A percentile compares a stretch with the other conserved stretches of the same genome.
Conservation (phyloP, 2,888 invertebrate species). For the Eupithecia subfuscata region DNA sequence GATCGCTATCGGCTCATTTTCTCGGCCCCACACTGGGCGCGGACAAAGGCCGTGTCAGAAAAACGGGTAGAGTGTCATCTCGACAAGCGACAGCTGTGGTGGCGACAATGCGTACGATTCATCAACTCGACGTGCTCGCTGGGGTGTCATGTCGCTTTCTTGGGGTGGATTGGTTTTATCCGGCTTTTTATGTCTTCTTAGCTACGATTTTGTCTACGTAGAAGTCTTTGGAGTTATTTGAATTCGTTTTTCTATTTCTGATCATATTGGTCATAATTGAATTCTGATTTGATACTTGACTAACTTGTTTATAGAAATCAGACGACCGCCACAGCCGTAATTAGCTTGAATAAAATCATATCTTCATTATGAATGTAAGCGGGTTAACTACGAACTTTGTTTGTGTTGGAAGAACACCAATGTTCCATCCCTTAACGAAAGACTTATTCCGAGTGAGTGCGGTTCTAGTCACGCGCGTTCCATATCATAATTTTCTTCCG, state of each 20-base stretch:
- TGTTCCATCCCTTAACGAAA: no score
- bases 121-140: conserved; percentile 71
- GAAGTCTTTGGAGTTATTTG: neutral
- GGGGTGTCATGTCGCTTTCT: conserved; percentile 57
- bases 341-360: neutral
- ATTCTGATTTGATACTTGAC: neutral
- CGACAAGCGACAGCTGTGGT: conserved; percentile 81
- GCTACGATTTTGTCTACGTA: neutral
- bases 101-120: conserved; percentile 76
- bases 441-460: no score
- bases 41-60: conserved; percentile 76
- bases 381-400: no score
- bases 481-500: no score
- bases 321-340: neutral
- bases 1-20: conserved; percentile 82
- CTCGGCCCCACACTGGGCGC: conserved; percentile 67
- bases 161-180: conserved; percentile 12
- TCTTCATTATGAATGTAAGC: no score
- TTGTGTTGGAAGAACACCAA: no score
- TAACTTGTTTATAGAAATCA: neutral
- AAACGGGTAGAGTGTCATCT: conserved; percentile 78
- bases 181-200: conserved; percentile 6
- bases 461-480: no score
- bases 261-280: neutral
- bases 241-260: neutral